These are phyloP conservation scores for Diplodus sargus DNA, from an alignment of 2,797 vertebrate genomes.

Conservation along the genomic window DNA sequence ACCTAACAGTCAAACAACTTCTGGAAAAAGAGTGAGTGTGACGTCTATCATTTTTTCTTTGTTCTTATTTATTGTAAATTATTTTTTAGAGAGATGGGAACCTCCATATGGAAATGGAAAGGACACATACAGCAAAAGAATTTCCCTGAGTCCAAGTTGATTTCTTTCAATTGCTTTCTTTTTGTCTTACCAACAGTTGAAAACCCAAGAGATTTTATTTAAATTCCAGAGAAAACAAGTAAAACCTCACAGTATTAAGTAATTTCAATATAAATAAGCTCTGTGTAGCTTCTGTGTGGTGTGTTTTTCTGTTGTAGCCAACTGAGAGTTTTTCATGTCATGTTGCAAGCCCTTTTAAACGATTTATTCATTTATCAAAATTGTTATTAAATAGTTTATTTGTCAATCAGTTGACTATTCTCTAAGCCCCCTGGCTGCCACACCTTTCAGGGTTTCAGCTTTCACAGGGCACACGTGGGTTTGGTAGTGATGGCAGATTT, in stretches of 20 bases:
- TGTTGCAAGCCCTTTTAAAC: no score
- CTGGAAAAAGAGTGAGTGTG: slow-evolving; percentile 83
- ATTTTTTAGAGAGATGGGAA: not conserved
- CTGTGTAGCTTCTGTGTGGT: no score
- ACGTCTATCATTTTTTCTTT: not conserved
- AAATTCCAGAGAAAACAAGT: not conserved
- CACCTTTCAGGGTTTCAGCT: not conserved
- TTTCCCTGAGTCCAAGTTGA: no score
- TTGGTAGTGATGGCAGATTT: no score
- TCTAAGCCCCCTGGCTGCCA: not conserved
- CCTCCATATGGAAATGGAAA: not conserved
- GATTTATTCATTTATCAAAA: no score
- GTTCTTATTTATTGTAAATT: not conserved
- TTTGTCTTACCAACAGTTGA: not conserved
- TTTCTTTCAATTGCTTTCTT: not conserved
- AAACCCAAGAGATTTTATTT: not conserved
- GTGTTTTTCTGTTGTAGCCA: no score
- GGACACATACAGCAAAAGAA: not conserved
- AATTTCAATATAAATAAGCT: no score
- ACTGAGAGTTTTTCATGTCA: no score
- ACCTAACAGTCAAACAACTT: slow-evolving; percentile 87
- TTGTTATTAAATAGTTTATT: no score
- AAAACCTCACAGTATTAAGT: no score
- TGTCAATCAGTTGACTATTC: no score
- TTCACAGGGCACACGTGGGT: no score